Evolutionary conservation across 1,140 invertebrate genomes (phyloP).

Genomic region (Eulimnadia texana): DNA sequence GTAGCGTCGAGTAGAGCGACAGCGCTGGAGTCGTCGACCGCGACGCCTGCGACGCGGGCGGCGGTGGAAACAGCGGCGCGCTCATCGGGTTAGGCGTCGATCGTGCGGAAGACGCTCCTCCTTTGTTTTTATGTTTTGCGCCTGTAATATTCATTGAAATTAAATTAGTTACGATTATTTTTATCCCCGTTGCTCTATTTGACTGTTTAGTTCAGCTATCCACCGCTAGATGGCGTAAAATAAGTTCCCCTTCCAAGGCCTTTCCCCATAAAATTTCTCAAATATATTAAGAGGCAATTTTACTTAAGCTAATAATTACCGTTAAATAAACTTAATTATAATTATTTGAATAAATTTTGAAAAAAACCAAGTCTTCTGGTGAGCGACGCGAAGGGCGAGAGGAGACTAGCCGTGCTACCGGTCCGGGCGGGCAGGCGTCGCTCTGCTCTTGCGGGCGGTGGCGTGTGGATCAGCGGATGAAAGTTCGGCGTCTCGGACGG

Average conservation of each 20-base stretch:
- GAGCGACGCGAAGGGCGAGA: conserved; percentile 13
- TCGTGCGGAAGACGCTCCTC: not conserved
- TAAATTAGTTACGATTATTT: not conserved
- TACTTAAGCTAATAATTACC: no score
- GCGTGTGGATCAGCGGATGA: conserved; percentile 9
- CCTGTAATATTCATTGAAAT: not conserved
- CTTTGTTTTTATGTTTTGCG: not conserved
- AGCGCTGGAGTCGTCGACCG: conserved; percentile 7
- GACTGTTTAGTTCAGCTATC: no score
- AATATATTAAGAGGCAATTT: no score
- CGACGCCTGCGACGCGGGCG: not conserved
- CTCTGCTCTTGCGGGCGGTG: not conserved
- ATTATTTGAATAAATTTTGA: no score
- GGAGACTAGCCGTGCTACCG: conserved; percentile 6
- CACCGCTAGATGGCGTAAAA: no score
- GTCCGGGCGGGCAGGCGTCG: conserved; percentile 11
- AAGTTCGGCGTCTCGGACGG: not conserved
- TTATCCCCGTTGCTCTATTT: no score
- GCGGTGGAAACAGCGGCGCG: conserved; percentile 8
- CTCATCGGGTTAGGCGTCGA: conserved; percentile 1
- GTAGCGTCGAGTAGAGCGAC: conserved; percentile 14
- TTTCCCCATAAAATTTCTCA: no score
- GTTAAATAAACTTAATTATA: no score
- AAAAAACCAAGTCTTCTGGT: conserved; percentile 10
- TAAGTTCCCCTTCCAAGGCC: no score